Evolutionary conservation across 1,140 invertebrate species (phyloP).

Genomic region (Saccostrea cuccullata): DNA sequence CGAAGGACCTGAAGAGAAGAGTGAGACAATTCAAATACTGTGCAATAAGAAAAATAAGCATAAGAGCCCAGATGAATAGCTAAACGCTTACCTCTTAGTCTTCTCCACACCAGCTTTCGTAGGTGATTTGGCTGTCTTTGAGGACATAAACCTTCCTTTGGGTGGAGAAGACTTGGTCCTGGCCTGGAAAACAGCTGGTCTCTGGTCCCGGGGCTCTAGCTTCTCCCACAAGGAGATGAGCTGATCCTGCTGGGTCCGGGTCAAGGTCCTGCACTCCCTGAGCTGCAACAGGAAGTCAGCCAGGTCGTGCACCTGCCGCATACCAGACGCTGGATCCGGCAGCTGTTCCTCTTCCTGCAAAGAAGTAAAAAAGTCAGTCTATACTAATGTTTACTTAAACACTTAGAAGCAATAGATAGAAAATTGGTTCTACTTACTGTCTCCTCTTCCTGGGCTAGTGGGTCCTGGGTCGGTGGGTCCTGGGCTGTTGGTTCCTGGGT

Average conservation of each 20-base stretch:
- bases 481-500: not conserved
- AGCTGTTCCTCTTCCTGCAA: not conserved
- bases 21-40: too few species aligned
- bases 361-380: not conserved
- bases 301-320: slow-evolving; percentile 18
- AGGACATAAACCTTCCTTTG: not conserved
- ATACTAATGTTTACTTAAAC: not conserved
- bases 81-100: not conserved
- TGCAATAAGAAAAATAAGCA: too few species aligned
- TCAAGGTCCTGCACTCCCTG: not conserved
- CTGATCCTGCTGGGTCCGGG: not conserved
- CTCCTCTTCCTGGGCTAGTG: not conserved
- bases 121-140: not conserved
- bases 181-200: not conserved
- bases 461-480: not conserved
- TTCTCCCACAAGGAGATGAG: not conserved
- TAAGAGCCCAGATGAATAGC: too few species aligned
- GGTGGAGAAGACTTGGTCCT: not conserved
- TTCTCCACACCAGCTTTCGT: not conserved
- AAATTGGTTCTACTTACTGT: not conserved
- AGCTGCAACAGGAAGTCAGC: slow-evolving; percentile 17
- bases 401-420: not conserved
- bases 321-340: not conserved
- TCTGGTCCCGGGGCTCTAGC: not conserved
- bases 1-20: not conserved